A percentile compares a stretch with the other conserved stretches of the same genome.
These are phyloP conservation scores for Etheostoma nigrum DNA, from an alignment of 2,797 vertebrate species.

Conservation along the genomic window DNA sequence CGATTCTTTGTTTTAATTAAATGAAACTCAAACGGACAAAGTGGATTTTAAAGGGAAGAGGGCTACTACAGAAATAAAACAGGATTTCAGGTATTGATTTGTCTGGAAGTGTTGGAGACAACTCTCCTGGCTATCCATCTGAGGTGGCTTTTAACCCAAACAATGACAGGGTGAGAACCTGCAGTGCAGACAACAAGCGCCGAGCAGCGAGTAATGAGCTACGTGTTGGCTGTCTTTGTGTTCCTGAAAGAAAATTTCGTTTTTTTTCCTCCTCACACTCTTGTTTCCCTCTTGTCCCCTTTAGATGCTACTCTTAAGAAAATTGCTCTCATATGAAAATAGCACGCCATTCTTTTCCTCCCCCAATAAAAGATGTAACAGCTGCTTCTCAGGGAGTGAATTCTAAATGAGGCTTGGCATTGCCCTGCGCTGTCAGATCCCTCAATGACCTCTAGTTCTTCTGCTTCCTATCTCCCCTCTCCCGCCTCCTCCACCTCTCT, in stretches of 20 bases:
- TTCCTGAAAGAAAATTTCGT: conserved; percentile 41
- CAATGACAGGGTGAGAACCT: conserved; percentile 64
- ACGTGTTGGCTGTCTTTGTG: conserved; percentile 37
- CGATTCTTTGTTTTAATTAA: conserved; percentile 70
- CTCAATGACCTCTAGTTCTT: conserved; percentile 73
- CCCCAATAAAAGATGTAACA: conserved; percentile 83
- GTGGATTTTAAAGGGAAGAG: conserved; percentile 43
- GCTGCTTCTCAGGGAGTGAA: conserved; percentile 82
- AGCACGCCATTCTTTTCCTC: conserved; percentile 74
- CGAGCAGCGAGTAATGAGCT: conserved; percentile 60
- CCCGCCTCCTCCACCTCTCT: conserved; percentile 55
- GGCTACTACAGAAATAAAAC: conserved; percentile 44
- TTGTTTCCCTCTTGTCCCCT: conserved; percentile 56
- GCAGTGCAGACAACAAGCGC: conserved; percentile 34
- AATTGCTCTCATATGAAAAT: conserved; percentile 72
- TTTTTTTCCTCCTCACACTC: conserved; percentile 21
- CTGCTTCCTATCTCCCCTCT: conserved; percentile 55
- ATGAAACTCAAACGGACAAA: conserved; percentile 56
- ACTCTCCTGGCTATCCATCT: conserved; percentile 60
- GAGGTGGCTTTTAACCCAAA: conserved; percentile 68
- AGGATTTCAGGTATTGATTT: conserved; percentile 67
- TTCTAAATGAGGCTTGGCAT: conserved; percentile 80
- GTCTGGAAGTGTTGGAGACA: conserved; percentile 57
- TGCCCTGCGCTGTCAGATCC: conserved; percentile 81
- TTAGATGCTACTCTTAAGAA: conserved; percentile 69